phyloP scores from a whole-genome alignment of 2,113 vertebrate species.

The Seriola rivoliana region DNA sequence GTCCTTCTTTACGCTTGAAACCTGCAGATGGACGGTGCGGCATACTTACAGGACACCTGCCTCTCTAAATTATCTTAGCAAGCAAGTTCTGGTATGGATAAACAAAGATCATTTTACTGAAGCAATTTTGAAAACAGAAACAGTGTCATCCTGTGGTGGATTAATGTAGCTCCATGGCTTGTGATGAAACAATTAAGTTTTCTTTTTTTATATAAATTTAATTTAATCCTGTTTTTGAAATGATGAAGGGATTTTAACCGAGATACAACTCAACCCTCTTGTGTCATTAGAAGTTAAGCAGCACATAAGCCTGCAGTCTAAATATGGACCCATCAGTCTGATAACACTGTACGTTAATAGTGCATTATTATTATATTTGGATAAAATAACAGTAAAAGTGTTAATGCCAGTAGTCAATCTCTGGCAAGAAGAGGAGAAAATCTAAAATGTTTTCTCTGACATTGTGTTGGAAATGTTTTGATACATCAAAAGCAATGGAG shows the following conservation, averaged over 20 bases:
- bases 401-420: not conserved
- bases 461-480: conserved; percentile 37
- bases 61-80: conserved; percentile 19
- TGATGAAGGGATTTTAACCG: conserved; percentile 37
- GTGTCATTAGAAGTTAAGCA: conserved; percentile 16
- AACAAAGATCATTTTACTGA: conserved; percentile 54
- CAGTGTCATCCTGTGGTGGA: conserved; percentile 43
- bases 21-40: conserved; percentile 3
- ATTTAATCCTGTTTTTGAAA: conserved; percentile 38
- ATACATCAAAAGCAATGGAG: conserved; percentile 34
- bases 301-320: not conserved
- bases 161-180: conserved; percentile 37
- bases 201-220: conserved; percentile 36
- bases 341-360: not conserved
- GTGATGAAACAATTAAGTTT: conserved; percentile 39
- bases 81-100: conserved; percentile 38
- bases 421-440: not conserved
- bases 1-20: not conserved
- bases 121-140: conserved; percentile 53
- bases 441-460: conserved; percentile 14
- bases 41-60: conserved; percentile 27
- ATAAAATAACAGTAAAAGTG: conserved; percentile 1
- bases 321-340: not conserved
- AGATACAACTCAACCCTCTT: conserved; percentile 8
- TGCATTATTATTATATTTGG: conserved; percentile 21